phyloP scores from a whole-genome alignment of 2,888 invertebrate genomes.

The Ditylenchus weischeri region DNA sequence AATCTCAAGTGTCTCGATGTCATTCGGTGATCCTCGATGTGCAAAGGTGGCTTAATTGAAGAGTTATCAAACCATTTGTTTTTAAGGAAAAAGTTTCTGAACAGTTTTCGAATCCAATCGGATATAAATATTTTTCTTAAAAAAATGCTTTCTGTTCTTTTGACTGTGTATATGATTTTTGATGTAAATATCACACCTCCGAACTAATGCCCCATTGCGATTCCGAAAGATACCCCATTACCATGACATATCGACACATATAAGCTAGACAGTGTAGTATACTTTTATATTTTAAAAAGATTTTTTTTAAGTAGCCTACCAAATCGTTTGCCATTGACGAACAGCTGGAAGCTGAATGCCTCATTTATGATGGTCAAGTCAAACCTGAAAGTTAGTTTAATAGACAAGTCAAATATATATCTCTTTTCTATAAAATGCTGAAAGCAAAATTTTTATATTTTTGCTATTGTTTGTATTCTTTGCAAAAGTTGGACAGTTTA shows the following conservation, averaged over 20 bases:
- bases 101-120: too few relatives aligned
- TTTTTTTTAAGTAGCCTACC: background rate
- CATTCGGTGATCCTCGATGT: conserved; percentile 51
- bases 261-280: too few relatives aligned
- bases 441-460: conserved; percentile 1
- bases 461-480: too few relatives aligned
- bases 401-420: too few relatives aligned
- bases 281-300: conserved; percentile 8
- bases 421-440: background rate
- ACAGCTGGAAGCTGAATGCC: conserved; percentile 52
- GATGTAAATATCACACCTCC: too few relatives aligned
- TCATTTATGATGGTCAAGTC: conserved; percentile 58
- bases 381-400: conserved; percentile 39
- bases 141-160: too few relatives aligned
- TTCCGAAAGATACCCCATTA: too few relatives aligned
- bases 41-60: conserved; percentile 39
- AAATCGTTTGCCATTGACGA: conserved; percentile 52
- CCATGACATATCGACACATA: too few relatives aligned
- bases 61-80: conserved; percentile 1
- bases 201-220: too few relatives aligned
- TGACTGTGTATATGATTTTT: too few relatives aligned
- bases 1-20: conserved; percentile 53
- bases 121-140: too few relatives aligned
- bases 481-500: too few relatives aligned
- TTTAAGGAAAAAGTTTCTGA: background rate